A percentile compares a stretch with the other conserved stretches of the same genome.
These are phyloP conservation scores for Megaustenia siamemsis DNA, from an alignment of 2,888 invertebrate genomes.

Conservation along the genomic window DNA sequence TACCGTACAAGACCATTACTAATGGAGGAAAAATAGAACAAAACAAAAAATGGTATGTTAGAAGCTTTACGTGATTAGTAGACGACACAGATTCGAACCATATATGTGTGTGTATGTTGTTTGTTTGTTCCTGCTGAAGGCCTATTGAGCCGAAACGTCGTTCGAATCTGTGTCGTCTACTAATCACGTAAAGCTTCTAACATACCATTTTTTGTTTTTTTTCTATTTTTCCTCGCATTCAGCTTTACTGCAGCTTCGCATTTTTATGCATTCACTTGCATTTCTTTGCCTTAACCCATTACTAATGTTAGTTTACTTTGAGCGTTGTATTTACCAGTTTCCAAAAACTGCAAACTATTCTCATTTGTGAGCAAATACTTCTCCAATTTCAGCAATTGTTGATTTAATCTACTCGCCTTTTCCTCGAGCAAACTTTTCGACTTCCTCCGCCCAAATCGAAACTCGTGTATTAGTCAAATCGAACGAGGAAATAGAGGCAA, in stretches of 20 bases:
- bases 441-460: not conserved
- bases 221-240: no score
- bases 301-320: not conserved
- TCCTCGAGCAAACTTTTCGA: slow-evolving; percentile 25
- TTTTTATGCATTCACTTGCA: not conserved
- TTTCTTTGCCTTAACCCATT: not conserved
- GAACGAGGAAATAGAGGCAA: slow-evolving; percentile 10
- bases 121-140: no score
- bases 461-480: slow-evolving; percentile 24
- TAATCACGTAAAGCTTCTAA: no score
- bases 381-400: slow-evolving; percentile 54
- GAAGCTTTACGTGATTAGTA: no score
- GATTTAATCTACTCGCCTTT: slow-evolving; percentile 54
- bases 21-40: no score
- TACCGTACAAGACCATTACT: no score
- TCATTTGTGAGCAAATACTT: slow-evolving; percentile 42
- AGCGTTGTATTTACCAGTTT: not conserved
- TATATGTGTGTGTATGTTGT: no score
- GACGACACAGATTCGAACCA: no score
- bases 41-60: no score
- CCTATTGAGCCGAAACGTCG: no score
- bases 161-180: no score
- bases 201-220: no score
- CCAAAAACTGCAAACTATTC: slow-evolving; percentile 8
- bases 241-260: not conserved